phyloP scores from a whole-genome alignment of 1,140 invertebrate species.

The Drosophila orosa region DNA sequence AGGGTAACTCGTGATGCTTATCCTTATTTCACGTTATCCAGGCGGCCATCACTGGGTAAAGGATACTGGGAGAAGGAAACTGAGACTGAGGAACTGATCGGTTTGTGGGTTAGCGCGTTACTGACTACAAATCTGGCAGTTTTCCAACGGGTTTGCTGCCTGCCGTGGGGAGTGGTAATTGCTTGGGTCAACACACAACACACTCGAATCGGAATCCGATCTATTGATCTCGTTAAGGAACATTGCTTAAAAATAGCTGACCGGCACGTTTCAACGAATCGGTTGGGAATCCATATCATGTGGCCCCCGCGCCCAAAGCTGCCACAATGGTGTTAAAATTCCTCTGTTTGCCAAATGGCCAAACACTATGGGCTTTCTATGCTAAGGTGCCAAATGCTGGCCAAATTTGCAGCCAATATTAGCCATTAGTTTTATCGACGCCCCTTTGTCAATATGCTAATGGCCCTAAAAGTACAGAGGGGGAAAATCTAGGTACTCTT shows the following conservation, averaged over 20 bases:
- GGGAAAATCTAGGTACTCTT: not conserved
- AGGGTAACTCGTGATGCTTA: slow-evolving; percentile 20
- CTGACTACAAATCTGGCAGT: slow-evolving; percentile 36
- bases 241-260: slow-evolving; percentile 69
- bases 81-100: slow-evolving; percentile 48
- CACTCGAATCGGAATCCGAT: slow-evolving; percentile 38
- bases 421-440: slow-evolving; percentile 47
- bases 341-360: slow-evolving; percentile 46
- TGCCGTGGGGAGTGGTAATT: slow-evolving; percentile 52
- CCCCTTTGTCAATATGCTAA: slow-evolving; percentile 55
- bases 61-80: slow-evolving; percentile 1
- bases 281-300: slow-evolving; percentile 35
- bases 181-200: slow-evolving; percentile 47
- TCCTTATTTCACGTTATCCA: slow-evolving; percentile 59
- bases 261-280: slow-evolving; percentile 23
- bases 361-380: slow-evolving; percentile 56
- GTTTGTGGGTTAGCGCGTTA: slow-evolving; percentile 47
- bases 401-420: slow-evolving; percentile 69
- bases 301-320: slow-evolving; percentile 48
- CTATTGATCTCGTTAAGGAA: slow-evolving; percentile 73
- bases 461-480: slow-evolving; percentile 43
- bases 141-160: slow-evolving; percentile 19
- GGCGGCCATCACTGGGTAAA: slow-evolving; percentile 54
- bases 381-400: slow-evolving; percentile 59
- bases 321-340: slow-evolving; percentile 70